Evolutionary conservation across 2,888 invertebrate species (phyloP).

Genomic region (Pollenia angustigena): DNA sequence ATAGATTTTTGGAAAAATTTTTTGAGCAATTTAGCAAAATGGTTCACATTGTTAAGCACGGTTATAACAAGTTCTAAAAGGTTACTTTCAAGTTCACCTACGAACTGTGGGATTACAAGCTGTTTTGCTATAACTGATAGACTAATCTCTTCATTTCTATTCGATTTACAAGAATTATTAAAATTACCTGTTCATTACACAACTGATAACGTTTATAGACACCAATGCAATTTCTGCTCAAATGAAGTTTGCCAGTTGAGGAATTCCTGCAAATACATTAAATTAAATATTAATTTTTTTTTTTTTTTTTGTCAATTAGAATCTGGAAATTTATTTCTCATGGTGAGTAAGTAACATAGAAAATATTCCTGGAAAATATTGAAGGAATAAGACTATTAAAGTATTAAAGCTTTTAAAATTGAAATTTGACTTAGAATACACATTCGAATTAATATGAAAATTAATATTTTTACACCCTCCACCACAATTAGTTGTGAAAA

Average conservation of each 20-base stretch:
- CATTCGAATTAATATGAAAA: background rate
- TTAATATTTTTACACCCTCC: too few relatives aligned
- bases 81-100: too few relatives aligned
- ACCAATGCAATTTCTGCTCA: constrained; percentile 88
- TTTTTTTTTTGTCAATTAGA: background rate
- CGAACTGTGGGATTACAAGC: too few relatives aligned
- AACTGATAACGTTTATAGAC: constrained; percentile 91
- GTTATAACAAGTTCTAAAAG: too few relatives aligned
- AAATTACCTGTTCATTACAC: constrained; percentile 90
- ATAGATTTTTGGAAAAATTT: constrained; percentile 41
- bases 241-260: constrained; percentile 79
- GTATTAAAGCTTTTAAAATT: too few relatives aligned
- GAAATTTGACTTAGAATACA: too few relatives aligned
- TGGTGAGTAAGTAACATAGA: background rate
- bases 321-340: background rate
- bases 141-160: background rate
- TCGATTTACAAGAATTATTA: background rate
- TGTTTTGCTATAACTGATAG: too few relatives aligned
- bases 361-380: too few relatives aligned
- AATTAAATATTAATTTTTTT: constrained; percentile 7
- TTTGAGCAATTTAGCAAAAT: background rate
- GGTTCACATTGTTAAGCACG: background rate
- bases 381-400: too few relatives aligned
- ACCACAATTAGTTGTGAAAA: too few relatives aligned
- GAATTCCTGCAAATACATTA: constrained; percentile 76